Evolutionary conservation across 2,113 vertebrate species (phyloP), one percentile per base, ranked within the genome.

Genomic region (Pelusios castaneus): DNA sequence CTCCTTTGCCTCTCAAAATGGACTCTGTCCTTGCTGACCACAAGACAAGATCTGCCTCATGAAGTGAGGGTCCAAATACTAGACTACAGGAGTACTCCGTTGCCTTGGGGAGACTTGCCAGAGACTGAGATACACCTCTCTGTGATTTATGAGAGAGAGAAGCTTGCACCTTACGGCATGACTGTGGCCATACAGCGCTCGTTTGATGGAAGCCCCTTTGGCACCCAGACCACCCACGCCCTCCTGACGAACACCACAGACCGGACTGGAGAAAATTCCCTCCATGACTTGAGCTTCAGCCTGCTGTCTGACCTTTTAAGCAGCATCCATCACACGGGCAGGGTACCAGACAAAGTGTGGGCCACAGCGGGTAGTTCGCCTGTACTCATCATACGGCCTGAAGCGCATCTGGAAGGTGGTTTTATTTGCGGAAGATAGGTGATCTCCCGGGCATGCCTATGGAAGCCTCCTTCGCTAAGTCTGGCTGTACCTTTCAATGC

Each of bases 371-470:
- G 54, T 41, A 52, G 58, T 19, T 14, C 70, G 5, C 67, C 54
- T 6, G 60, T 95, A 22, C 54, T 95, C 21, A n/a, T 87, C 38
- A 31, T 93, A 17, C 47, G 29, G n/a, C 27, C 82, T 49, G 84
- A 91, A 24, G 80, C 67, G 21, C 81, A 87, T 80, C 45, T 95
- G 31, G 94, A 93, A 79, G 78, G 76, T 4, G 89, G 83, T 27
- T 49, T 93, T 45, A 79, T 84, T 38, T 93, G 94, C 29, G 93
- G 70, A 87, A 27, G 43, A 14, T 27, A 13, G 13, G 63, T 16
- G n/a, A 43, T 3, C 3, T 76, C 13, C 41, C 7, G 7, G 73
- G 12, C 11, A 13, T 27, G 6, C 38, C 21, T 75, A 27, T 10
- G 25, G 70, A 21, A 45, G 41, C 13, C 25, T 24, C 22, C 2